phyloP scores from a whole-genome alignment of 2,797 vertebrate species.

The Pipistrellus nathusii region DNA sequence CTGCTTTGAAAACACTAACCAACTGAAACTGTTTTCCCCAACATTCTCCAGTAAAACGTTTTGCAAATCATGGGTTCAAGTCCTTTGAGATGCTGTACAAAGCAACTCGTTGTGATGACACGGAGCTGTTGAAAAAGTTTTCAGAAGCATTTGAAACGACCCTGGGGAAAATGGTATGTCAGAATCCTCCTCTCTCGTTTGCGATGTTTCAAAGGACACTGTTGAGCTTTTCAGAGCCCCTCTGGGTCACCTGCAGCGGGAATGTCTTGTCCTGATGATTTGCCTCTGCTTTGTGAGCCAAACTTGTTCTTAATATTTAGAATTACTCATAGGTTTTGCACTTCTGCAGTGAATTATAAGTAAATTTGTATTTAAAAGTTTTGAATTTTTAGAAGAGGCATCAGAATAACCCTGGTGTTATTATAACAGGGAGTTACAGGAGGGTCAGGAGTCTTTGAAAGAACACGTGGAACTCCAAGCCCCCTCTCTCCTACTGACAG shows the following conservation, averaged over 20 bases:
- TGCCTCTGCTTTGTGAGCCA: not conserved
- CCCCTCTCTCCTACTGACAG: not conserved
- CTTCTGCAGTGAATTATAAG: conserved; percentile 21
- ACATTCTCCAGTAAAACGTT: conserved; percentile 93
- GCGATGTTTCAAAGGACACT: not conserved
- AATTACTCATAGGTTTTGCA: conserved; percentile 2
- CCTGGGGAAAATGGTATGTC: conserved; percentile 94
- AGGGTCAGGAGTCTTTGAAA: not conserved
- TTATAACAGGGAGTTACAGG: not conserved
- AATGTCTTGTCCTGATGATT: not conserved
- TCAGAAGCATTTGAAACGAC: conserved; percentile 93
- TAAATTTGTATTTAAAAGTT: not conserved
- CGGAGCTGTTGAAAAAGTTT: conserved; percentile 93
- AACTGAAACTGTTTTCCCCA: conserved; percentile 63
- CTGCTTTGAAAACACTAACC: conserved; percentile 55
- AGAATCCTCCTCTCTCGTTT: conserved; percentile 49
- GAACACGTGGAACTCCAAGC: not conserved
- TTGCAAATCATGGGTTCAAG: conserved; percentile 97
- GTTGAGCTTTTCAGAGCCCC: not conserved
- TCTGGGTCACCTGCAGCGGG: not conserved
- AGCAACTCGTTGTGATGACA: conserved; percentile 95
- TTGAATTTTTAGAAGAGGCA: not conserved
- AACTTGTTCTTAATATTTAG: conserved; percentile 20
- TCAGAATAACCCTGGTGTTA: not conserved
- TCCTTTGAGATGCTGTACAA: conserved; percentile 99